Evolutionary conservation across 1,140 invertebrate species (phyloP).

Genomic region (Berghia stephanieae): DNA sequence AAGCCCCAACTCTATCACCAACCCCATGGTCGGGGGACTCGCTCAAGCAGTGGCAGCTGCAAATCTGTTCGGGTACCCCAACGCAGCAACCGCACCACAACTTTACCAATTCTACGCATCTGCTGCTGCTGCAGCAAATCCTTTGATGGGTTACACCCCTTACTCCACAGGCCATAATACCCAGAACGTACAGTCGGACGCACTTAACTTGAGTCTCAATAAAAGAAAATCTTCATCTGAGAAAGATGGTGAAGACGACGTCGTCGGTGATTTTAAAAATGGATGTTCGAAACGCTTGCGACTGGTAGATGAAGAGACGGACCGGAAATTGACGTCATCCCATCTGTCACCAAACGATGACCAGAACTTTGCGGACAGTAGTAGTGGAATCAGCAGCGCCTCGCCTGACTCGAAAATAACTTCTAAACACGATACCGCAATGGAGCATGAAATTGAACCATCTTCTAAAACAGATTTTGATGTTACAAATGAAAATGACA

Average conservation of each 20-base stretch:
- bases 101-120: conserved; percentile 46
- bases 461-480: neutral
- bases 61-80: conserved; percentile 34
- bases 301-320: no score
- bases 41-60: conserved; percentile 26
- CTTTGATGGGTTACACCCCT: conserved; percentile 37
- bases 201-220: conserved; percentile 53
- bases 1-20: no score
- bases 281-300: no score
- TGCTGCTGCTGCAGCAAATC: no score
- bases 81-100: conserved; percentile 40
- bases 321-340: neutral
- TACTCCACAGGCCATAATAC: conserved; percentile 43
- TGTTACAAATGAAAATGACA: no score
- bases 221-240: conserved; percentile 8
- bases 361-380: neutral
- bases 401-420: no score
- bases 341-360: conserved; percentile 17
- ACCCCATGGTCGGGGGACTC: neutral
- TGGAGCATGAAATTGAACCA: neutral
- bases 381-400: neutral
- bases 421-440: neutral
- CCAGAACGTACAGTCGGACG: conserved; percentile 50
- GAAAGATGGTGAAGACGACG: neutral
- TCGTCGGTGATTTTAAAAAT: neutral